Evolutionary conservation across 1,140 invertebrate species (phyloP).

Genomic region (Caenorhabditis tropicalis): DNA sequence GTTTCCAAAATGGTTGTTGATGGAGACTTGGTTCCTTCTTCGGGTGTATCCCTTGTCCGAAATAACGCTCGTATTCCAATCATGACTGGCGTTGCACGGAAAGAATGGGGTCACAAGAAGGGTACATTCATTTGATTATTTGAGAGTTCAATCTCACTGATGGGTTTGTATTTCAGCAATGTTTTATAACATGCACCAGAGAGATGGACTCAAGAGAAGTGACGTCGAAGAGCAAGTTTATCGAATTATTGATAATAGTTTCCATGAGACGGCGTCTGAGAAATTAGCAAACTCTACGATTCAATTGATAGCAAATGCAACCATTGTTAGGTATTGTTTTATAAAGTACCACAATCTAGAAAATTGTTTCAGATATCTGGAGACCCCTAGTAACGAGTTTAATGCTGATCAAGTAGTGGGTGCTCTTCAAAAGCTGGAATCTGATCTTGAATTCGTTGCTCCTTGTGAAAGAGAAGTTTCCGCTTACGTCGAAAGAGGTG

Average conservation of each 20-base stretch:
- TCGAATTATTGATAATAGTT: slow-evolving; percentile 49
- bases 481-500: slow-evolving; percentile 60
- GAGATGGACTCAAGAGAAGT: not conserved
- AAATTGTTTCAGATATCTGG: slow-evolving; percentile 45
- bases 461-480: slow-evolving; percentile 69
- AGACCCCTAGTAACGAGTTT: slow-evolving; percentile 49
- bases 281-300: slow-evolving; percentile 66
- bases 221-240: slow-evolving; percentile 48
- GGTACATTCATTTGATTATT: slow-evolving; percentile 52
- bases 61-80: slow-evolving; percentile 66
- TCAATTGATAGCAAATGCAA: slow-evolving; percentile 67
- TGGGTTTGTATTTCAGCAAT: slow-evolving; percentile 59
- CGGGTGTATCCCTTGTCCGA: slow-evolving; percentile 60
- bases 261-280: slow-evolving; percentile 55
- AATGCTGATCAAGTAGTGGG: slow-evolving; percentile 65
- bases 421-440: slow-evolving; percentile 68
- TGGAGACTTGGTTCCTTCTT: slow-evolving; percentile 63
- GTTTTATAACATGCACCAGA: slow-evolving; percentile 62
- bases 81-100: slow-evolving; percentile 67
- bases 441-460: slow-evolving; percentile 71
- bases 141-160: not conserved
- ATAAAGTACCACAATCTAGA: not conserved
- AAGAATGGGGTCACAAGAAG: slow-evolving; percentile 72
- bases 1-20: slow-evolving; percentile 72
- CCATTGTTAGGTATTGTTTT: slow-evolving; percentile 61